Evolutionary conservation across 2,797 vertebrate genomes (phyloP).

Genomic region (Choloepus didactylus): DNA sequence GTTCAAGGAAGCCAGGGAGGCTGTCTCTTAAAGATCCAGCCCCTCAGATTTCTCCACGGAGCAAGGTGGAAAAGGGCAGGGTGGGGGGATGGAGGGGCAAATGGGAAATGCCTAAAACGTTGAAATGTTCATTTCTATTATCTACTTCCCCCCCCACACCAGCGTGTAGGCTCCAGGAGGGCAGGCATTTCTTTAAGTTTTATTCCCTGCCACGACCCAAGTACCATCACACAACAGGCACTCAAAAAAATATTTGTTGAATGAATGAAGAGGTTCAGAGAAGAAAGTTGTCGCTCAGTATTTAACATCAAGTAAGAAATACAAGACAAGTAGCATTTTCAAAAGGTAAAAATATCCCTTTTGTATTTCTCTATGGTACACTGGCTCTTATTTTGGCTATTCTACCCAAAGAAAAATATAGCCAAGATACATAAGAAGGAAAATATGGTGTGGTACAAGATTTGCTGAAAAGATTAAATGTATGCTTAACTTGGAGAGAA

Average conservation of each 20-base stretch:
- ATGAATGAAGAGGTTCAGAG: neutral
- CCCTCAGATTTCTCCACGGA: neutral
- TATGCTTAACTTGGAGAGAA: conserved; percentile 70
- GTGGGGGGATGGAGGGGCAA: neutral
- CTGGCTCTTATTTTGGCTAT: conserved; percentile 52
- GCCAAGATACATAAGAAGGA: conserved; percentile 52
- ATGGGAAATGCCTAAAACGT: neutral
- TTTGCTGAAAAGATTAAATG: conserved; percentile 66
- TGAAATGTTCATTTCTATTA: neutral
- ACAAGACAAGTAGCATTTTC: neutral
- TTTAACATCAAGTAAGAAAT: neutral
- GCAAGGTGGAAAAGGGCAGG: too few relatives aligned
- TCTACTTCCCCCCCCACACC: neutral
- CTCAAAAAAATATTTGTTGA: neutral
- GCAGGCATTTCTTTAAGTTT: neutral
- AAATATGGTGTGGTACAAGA: conserved; percentile 47
- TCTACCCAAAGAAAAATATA: conserved; percentile 66
- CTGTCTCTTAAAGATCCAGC: too few relatives aligned
- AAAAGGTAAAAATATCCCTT: conserved; percentile 47
- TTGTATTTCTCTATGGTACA: conserved; percentile 28
- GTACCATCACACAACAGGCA: neutral
- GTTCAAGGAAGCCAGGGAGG: neutral
- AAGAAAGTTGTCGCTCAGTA: neutral
- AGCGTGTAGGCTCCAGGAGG: neutral
- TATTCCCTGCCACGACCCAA: neutral